Evolutionary conservation across 1,140 invertebrate genomes (phyloP), one percentile per base, ranked within the genome.

Genomic region (Grapholita molesta): DNA sequence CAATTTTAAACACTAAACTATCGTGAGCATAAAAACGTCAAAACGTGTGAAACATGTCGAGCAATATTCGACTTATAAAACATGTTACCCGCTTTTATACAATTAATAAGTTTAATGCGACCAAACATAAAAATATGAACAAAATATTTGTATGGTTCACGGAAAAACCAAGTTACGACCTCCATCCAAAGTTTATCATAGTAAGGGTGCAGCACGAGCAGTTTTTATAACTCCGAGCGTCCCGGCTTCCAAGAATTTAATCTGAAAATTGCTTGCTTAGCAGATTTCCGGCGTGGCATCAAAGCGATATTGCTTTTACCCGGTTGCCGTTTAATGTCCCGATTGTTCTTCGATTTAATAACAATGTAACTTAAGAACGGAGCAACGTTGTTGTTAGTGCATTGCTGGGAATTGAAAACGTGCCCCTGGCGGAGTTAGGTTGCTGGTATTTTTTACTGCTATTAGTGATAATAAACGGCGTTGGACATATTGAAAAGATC

Each of bases 191-290:
- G 28, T 9, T 48, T 48, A n/a, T 48, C 42, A 21, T 73, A 69
- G 73, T 76, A 79, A 70, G 25, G 57, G 64, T 32, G 12, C 70
- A 75, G 66, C 66, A 70, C 71, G 68, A 53, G 68, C 73, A 76
- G 70, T 83, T 83, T 82, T 82, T 79, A 81, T 81, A 77, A 72
- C 71, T 67, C 57, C 35, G 61, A 64, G 73, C 75, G 84, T 82
- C 84, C 84, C 77, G 76, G 75, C 81, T 85, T 75, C 77, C 33
- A 74, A 79, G 84, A 86, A 86, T 86, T 86, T 86, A 85, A 87
- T 87, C 85, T 83, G 70, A 71, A 81, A 80, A 87, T 83, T 83
- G 85, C 85, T 87, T 83, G 83, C 82, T 85, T 84, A 83, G 83
- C 83, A 75, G 77, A 85, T 83, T 85, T 76, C 73, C 66, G 77